Evolutionary conservation across 2,113 vertebrate genomes (phyloP).

Genomic region (Taxidea taxus): DNA sequence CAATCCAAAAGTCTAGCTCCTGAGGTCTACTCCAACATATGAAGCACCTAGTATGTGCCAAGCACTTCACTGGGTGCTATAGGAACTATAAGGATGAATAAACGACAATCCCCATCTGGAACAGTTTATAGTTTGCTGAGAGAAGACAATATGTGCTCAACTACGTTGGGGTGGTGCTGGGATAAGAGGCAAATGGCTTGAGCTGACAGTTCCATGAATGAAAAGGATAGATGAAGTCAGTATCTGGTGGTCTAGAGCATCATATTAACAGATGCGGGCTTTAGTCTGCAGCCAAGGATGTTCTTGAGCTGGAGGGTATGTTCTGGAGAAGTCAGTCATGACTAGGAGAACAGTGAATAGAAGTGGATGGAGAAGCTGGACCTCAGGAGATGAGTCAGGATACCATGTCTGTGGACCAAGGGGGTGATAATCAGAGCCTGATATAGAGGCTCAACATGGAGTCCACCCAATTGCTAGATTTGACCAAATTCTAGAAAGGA

Average conservation of each 20-base stretch:
- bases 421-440: background rate
- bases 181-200: background rate
- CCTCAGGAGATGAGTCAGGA: background rate
- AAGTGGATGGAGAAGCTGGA: background rate
- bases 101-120: background rate
- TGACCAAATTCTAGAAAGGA: background rate
- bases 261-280: background rate
- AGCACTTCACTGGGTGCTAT: rapidly evolving
- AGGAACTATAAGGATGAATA: background rate
- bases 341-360: background rate
- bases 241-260: background rate
- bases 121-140: background rate
- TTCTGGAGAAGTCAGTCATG: background rate
- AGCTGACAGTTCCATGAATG: background rate
- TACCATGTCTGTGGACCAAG: background rate
- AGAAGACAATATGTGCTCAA: background rate
- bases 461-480: background rate
- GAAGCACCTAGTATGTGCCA: background rate
- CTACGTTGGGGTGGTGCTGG: background rate
- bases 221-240: background rate
- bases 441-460: background rate
- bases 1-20: background rate
- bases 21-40: background rate
- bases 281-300: background rate
- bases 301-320: background rate